Conservation (phyloP, 2,113 vertebrate species). For the Sigmodon hispidus region DNA sequence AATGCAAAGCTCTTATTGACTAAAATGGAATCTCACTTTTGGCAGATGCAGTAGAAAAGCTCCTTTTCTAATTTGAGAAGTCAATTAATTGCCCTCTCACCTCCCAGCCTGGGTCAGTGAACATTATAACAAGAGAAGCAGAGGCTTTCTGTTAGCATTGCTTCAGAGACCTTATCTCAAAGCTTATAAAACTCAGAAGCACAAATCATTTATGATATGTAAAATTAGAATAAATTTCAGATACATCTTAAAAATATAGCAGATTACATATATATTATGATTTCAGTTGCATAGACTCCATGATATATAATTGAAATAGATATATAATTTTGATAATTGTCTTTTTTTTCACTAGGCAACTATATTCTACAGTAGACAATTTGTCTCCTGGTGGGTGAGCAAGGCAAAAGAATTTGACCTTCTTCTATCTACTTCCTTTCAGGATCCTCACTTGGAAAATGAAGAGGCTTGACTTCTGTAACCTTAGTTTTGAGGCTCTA, state of each 20-base stretch:
- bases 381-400: neutral
- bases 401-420: neutral
- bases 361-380: neutral
- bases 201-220: neutral
- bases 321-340: conserved; percentile 4
- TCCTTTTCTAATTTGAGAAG: conserved; percentile 47
- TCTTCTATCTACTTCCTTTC: neutral
- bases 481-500: neutral
- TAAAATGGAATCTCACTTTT: conserved; percentile 55
- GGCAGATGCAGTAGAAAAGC: conserved; percentile 52
- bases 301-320: neutral
- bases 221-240: conserved; percentile 7
- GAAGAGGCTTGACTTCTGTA: neutral
- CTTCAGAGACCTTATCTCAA: neutral
- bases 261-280: neutral
- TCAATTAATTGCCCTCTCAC: neutral
- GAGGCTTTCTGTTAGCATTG: neutral
- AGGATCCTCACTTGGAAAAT: neutral
- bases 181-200: neutral
- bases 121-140: neutral
- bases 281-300: neutral
- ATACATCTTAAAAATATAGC: neutral
- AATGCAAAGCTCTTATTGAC: conserved; percentile 63
- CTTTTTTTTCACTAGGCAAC: fast-evolving
- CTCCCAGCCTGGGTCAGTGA: neutral